phyloP scores from a whole-genome alignment of 2,113 vertebrate species.

The Bubo blakistoni region DNA sequence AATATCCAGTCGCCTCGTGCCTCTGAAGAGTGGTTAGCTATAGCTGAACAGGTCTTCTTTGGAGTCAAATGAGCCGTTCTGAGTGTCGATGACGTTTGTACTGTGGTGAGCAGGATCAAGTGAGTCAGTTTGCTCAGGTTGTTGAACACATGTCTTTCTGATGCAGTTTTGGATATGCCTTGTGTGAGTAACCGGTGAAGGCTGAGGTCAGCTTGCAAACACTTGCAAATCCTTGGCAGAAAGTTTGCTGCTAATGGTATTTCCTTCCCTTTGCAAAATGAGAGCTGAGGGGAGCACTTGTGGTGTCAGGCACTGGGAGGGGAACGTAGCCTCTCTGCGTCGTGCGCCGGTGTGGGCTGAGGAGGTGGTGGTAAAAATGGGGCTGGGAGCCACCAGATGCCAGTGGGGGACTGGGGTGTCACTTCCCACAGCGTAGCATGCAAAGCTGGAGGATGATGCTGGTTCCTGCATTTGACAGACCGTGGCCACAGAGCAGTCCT shows the following conservation, averaged over 20 bases:
- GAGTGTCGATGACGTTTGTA: not conserved
- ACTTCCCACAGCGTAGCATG: fast-evolving
- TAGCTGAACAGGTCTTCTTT: not conserved
- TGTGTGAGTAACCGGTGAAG: fast-evolving
- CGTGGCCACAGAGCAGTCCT: not conserved
- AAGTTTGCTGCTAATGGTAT: not conserved
- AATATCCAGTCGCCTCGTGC: fast-evolving
- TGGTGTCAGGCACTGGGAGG: not conserved
- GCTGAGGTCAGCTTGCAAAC: not conserved
- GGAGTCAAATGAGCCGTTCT: not conserved
- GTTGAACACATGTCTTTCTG: fast-evolving
- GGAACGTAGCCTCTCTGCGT: fast-evolving
- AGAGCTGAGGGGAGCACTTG: not conserved
- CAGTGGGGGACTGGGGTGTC: fast-evolving
- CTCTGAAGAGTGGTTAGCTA: not conserved
- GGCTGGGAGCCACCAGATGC: not conserved
- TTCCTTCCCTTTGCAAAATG: not conserved
- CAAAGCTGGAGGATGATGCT: not conserved
- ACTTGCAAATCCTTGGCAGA: not conserved
- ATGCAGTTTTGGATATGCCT: not conserved
- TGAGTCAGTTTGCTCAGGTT: not conserved
- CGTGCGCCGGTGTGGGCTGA: not conserved
- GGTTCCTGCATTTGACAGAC: not conserved
- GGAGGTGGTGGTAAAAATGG: not conserved
- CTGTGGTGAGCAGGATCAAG: not conserved